Evolutionary conservation across 2,113 vertebrate genomes (phyloP).

Genomic region (Leptobrachium leishanense): DNA sequence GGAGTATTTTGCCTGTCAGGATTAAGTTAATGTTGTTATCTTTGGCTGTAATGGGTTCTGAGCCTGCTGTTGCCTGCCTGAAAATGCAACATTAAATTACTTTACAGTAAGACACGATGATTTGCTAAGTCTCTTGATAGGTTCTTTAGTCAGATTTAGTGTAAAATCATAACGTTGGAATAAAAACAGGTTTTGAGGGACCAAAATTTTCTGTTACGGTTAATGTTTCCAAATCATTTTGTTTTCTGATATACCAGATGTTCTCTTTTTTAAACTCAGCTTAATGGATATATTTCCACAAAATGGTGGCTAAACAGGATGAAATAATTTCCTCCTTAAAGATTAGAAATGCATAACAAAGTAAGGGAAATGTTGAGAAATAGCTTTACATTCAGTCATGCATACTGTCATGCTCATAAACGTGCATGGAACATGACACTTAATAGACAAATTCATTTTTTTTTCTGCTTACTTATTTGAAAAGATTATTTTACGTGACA

Average conservation of each 20-base stretch:
- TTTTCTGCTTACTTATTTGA: too few species aligned
- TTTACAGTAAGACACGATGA: constrained; percentile 68
- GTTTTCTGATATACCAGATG: constrained; percentile 16
- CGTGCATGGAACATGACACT: neutral
- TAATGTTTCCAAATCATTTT: constrained; percentile 47
- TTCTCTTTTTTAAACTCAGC: constrained; percentile 33
- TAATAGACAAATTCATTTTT: neutral
- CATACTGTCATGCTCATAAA: neutral
- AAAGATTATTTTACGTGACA: constrained; percentile 2
- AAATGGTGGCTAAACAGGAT: constrained; percentile 24
- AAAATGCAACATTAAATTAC: constrained; percentile 71
- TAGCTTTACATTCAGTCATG: neutral
- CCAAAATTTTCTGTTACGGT: constrained; percentile 15
- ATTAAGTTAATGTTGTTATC: constrained; percentile 77
- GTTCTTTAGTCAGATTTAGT: constrained; percentile 57
- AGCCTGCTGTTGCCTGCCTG: constrained; percentile 62
- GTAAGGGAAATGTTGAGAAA: neutral
- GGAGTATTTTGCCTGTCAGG: constrained; percentile 59
- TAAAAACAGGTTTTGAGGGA: constrained; percentile 42
- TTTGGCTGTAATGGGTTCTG: constrained; percentile 69
- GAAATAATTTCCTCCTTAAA: constrained; percentile 27
- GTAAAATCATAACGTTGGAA: constrained; percentile 46
- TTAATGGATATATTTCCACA: constrained; percentile 15
- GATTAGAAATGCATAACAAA: constrained; percentile 12
- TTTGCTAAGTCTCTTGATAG: constrained; percentile 69